Conservation (phyloP, 1,140 invertebrate species). For the Eufriesea mexicana region DNA sequence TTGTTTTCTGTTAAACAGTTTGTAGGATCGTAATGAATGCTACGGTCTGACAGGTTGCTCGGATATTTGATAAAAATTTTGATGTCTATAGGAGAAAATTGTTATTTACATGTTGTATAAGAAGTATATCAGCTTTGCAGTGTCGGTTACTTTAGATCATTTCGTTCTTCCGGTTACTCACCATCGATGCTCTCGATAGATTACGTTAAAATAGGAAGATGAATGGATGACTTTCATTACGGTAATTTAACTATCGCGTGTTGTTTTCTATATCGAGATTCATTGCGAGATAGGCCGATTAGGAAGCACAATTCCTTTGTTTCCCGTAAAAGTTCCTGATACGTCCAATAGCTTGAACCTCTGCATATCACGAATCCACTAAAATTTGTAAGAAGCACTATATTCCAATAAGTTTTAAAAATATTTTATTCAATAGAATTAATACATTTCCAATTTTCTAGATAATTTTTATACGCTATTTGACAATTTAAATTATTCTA, state of each 20-base stretch:
- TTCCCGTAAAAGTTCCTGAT: not conserved
- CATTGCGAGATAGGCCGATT: not conserved
- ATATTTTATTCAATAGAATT: too few species aligned
- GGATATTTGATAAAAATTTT: not conserved
- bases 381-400: too few species aligned
- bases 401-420: too few species aligned
- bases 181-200: conserved; percentile 47
- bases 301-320: too few species aligned
- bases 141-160: conserved; percentile 24
- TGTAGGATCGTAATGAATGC: not conserved
- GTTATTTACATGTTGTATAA: not conserved
- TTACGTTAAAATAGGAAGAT: conserved; percentile 47
- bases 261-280: conserved; percentile 4
- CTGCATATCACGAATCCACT: too few species aligned
- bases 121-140: not conserved
- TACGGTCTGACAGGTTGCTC: not conserved
- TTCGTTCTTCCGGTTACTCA: not conserved
- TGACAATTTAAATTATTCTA: too few species aligned
- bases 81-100: not conserved
- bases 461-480: too few species aligned
- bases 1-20: not conserved
- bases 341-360: not conserved
- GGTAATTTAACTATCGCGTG: conserved; percentile 58
- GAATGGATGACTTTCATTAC: conserved; percentile 52
- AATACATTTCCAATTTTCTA: too few species aligned